Conservation (phyloP, 2,113 vertebrate species). For the Burhinus oedicnemus region DNA sequence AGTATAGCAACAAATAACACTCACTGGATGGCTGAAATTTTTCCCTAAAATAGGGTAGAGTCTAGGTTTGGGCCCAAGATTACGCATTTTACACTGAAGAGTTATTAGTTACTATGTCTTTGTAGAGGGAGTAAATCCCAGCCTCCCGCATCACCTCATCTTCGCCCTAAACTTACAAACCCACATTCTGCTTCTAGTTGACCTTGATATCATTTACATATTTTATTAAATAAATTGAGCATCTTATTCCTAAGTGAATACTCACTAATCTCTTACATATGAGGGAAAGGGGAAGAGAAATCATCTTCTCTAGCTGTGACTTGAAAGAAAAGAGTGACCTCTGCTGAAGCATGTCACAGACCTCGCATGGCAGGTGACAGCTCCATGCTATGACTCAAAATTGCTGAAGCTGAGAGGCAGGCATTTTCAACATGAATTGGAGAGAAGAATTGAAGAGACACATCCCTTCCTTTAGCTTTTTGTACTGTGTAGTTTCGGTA, state of each 20-base stretch:
- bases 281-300: not conserved
- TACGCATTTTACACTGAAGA: not conserved
- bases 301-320: not conserved
- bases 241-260: not conserved
- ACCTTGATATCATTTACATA: not conserved
- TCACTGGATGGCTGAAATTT: not conserved
- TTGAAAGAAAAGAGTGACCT: conserved; percentile 41
- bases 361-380: not conserved
- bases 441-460: not conserved
- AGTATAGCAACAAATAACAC: not conserved
- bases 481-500: not conserved
- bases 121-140: not conserved
- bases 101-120: not conserved
- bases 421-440: not conserved
- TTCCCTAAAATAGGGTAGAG: not conserved
- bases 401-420: not conserved
- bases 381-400: not conserved
- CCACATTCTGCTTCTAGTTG: not conserved
- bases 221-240: not conserved
- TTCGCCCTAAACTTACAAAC: not conserved
- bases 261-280: not conserved
- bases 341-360: conserved; percentile 4
- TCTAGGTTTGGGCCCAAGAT: not conserved
- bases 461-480: not conserved
- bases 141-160: not conserved